Evolutionary conservation across 2,888 invertebrate species (phyloP).

Genomic region (Eupithecia inturbata): DNA sequence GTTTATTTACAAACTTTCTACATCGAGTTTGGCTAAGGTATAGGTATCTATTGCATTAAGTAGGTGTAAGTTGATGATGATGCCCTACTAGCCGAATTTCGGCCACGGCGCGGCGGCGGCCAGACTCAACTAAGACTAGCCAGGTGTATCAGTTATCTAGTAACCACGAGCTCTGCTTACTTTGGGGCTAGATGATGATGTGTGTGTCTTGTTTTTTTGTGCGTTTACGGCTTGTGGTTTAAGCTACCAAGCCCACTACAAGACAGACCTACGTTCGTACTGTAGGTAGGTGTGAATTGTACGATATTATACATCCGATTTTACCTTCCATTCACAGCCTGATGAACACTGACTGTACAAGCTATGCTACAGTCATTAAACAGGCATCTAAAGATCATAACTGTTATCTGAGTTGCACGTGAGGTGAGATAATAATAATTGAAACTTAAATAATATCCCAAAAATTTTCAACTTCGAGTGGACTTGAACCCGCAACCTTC

Average conservation of each 20-base stretch:
- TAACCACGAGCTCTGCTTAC: neutral
- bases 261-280: neutral
- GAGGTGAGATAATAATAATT: neutral
- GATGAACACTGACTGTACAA: neutral
- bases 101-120: too few relatives aligned
- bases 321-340: neutral
- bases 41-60: too few relatives aligned
- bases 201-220: neutral
- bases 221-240: neutral
- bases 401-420: neutral
- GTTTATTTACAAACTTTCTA: too few relatives aligned
- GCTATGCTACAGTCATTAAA: neutral
- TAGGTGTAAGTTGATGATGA: too few relatives aligned
- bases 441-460: neutral
- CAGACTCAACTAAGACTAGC: too few relatives aligned
- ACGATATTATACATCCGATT: neutral
- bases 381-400: neutral
- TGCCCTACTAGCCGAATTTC: too few relatives aligned
- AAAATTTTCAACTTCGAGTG: too few relatives aligned
- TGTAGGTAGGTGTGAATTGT: too few relatives aligned
- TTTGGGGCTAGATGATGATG: neutral
- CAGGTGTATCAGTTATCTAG: too few relatives aligned
- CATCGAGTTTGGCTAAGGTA: too few relatives aligned
- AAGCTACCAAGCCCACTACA: neutral
- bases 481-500: too few relatives aligned